A percentile compares a stretch with the other conserved stretches of the same genome.
Conservation (phyloP, 1,140 invertebrate genomes). For the Onthophagus taurus region DNA sequence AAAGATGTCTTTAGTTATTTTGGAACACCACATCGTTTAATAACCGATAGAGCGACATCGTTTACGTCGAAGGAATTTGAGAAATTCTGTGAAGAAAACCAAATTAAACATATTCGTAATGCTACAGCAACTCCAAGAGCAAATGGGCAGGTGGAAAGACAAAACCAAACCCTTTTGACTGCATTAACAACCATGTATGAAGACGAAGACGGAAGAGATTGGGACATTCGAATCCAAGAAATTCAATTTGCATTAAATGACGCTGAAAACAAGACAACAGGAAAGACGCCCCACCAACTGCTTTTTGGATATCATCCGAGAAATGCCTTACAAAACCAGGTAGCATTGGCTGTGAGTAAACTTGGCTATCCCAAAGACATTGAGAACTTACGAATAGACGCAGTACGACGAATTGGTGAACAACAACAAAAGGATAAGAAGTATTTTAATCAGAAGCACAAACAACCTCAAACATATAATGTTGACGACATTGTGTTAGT, state of each 20-base stretch:
- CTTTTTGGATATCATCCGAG: constrained; percentile 22
- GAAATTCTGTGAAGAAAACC: not conserved
- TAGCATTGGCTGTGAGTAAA: constrained; percentile 7
- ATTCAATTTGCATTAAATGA: constrained; percentile 7
- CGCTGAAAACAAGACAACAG: constrained; percentile 18
- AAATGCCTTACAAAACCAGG: not conserved
- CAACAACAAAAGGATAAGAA: constrained; percentile 5
- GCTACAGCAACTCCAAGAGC: not conserved
- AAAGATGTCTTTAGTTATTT: too few relatives aligned
- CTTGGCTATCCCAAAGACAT: constrained; percentile 1
- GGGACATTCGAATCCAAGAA: not conserved
- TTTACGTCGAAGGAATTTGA: not conserved
- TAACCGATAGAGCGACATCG: too few relatives aligned
- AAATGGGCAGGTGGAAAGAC: not conserved
- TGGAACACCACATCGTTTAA: too few relatives aligned
- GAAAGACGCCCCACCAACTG: constrained; percentile 18
- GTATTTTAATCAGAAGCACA: constrained; percentile 11
- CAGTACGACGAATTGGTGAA: constrained; percentile 7
- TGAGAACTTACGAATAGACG: constrained; percentile 1
- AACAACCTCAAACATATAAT: constrained; percentile 9
- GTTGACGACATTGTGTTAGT: constrained; percentile 11
- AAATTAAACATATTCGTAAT: not conserved
- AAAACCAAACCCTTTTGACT: not conserved
- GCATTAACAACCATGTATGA: constrained; percentile 1
- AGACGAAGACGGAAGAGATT: not conserved